phyloP scores from a whole-genome alignment of 2,888 invertebrate genomes.

The Argyra leucocephala region DNA sequence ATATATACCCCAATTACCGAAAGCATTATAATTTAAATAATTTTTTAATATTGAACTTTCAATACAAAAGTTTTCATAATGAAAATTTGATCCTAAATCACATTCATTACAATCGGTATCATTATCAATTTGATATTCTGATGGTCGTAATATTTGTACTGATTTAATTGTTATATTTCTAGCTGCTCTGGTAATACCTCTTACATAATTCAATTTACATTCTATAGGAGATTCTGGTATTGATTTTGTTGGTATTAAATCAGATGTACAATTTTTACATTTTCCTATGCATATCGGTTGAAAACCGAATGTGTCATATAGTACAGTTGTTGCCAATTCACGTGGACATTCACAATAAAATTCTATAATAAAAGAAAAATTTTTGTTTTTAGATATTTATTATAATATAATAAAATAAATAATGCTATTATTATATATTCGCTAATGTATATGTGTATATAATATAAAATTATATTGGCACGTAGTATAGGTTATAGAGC shows the following conservation, averaged over 20 bases:
- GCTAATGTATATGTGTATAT: no score
- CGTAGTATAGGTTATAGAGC: no score
- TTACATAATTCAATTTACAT: slow-evolving; percentile 34
- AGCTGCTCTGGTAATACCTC: slow-evolving; percentile 23
- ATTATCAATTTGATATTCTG: slow-evolving; percentile 22
- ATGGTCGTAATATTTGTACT: slow-evolving; percentile 21
- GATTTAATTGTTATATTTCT: slow-evolving; percentile 16
- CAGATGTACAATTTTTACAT: slow-evolving; percentile 24
- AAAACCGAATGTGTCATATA: slow-evolving; percentile 33
- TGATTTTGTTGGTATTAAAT: slow-evolving; percentile 12
- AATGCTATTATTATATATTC: no score
- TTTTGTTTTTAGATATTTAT: no score
- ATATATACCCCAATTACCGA: slow-evolving; percentile 29
- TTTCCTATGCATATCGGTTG: slow-evolving; percentile 32
- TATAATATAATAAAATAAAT: no score
- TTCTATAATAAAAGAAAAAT: slow-evolving; percentile 32
- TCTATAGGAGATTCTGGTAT: slow-evolving; percentile 12
- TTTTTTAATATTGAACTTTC: slow-evolving; percentile 33
- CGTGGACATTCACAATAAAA: slow-evolving; percentile 44
- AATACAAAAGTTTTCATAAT: slow-evolving; percentile 37
- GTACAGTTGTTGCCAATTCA: slow-evolving; percentile 23
- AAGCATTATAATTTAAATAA: slow-evolving; percentile 35
- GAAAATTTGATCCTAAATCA: slow-evolving; percentile 33
- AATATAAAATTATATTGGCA: no score
- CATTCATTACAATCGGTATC: slow-evolving; percentile 31